Evolutionary conservation across 2,797 vertebrate genomes (phyloP), one percentile per base, ranked within the genome.

Genomic region (Peromyscus attwateri): DNA sequence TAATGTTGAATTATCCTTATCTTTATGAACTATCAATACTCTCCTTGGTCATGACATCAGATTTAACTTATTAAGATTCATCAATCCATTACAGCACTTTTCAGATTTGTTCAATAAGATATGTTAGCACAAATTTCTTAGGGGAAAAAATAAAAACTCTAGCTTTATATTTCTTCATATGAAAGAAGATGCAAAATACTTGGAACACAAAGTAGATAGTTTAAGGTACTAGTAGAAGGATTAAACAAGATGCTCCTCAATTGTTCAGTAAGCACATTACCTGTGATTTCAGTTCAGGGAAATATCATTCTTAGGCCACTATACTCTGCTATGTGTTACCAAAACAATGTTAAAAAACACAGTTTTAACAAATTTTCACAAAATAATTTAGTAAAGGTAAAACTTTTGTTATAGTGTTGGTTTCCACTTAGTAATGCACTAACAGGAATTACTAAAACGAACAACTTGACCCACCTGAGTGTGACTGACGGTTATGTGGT

Each of bases 381-480:
- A 68, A 93, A 4, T 52, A 25, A 34, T 89, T 79, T 60, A 79
- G 66, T 31, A 82, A 31, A 89, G 34, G 14, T 93, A 73, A 62
- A 52, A 23, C 70, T 55, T 91, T 76, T 25, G 43, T 17, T 40
- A 49, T 43, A 43, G 10, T 27, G 6, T 62, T 52, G 52, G 66
- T 76, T 87, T 43, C 55, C 29, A n/a, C 37, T 95, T 71, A 70
- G 60, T 55, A 81, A 87, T 40, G 31, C 93, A 95, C 6, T 60
- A 46, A 91, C 55, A 97, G 31, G 37, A 79, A 79, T 43, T 68
- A 52, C 10, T 94, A 62, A 83, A 84, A 85, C 64, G 23, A 27
- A 97, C 62, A 89, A 89, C 27, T n/a, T 29, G 90, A 87, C 98
- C 98, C 97, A 99, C 99, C 99, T 99, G 99, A 98, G 99, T 98